A percentile compares a stretch with the other conserved stretches of the same genome.
Evolutionary conservation across 1,140 invertebrate genomes (phyloP).

Genomic region (Eulimnadia texana): DNA sequence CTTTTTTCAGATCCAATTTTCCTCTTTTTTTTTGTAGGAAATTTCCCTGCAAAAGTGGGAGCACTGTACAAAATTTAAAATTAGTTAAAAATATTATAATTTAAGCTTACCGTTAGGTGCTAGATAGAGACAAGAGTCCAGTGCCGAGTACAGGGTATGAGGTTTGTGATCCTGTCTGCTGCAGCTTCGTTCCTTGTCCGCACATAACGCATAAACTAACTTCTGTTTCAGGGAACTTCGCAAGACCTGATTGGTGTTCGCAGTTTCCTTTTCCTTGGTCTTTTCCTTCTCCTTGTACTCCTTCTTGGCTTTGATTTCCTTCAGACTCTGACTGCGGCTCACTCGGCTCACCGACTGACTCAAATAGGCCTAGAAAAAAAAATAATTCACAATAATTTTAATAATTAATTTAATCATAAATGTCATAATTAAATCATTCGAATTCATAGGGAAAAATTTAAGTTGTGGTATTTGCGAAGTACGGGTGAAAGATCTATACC

Average conservation of each 20-base stretch:
- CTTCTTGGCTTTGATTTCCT: constrained; percentile 13
- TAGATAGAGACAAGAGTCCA: constrained; percentile 13
- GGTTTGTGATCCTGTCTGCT: neutral
- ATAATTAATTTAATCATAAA: too few relatives aligned
- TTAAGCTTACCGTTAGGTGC: constrained; percentile 16
- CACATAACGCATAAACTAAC: constrained; percentile 30
- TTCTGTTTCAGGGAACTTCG: constrained; percentile 24
- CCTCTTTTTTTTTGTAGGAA: too few relatives aligned
- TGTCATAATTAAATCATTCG: too few relatives aligned
- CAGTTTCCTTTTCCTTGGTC: constrained; percentile 8
- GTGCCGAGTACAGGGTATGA: constrained; percentile 5
- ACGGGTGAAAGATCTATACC: neutral
- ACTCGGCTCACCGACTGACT: constrained; percentile 12
- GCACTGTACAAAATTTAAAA: neutral
- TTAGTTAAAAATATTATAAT: neutral
- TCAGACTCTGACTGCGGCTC: constrained; percentile 15
- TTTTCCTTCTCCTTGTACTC: constrained; percentile 17
- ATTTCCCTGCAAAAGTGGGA: too few relatives aligned
- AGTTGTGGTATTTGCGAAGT: neutral
- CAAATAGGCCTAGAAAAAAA: constrained; percentile 1
- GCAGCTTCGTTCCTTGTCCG: constrained; percentile 16
- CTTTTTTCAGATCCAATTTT: too few relatives aligned
- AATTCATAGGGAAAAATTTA: too few relatives aligned
- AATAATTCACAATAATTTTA: too few relatives aligned
- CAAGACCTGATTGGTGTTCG: neutral